Evolutionary conservation across 2,797 vertebrate species (phyloP), one percentile per base, ranked within the genome.

Genomic region (Brachyrhaphis roseni): DNA sequence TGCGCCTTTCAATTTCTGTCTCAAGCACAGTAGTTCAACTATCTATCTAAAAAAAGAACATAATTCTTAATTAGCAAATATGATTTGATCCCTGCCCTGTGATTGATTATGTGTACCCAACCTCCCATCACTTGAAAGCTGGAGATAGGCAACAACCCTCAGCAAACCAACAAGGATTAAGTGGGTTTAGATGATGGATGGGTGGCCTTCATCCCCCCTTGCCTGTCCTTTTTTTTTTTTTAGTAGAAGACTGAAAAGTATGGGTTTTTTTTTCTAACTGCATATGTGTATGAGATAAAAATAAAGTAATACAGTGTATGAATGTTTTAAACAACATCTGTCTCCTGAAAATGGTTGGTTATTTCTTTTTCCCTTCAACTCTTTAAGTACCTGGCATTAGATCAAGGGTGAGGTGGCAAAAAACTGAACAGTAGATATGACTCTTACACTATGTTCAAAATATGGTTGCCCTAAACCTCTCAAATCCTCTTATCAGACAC

Each of bases 401-500:
- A 81, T 62, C 16, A 5, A 59, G 43, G 39, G 64, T 72, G 64
- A 23, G 13, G 43, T 45, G 55, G 36, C 59, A 86, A 84, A 84
- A 84, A 82, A 77, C 82, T 46, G 46, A 82, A 73, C 66, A 74
- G 66, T 79, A 87, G 76, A 89, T 80, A 79, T 71, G 51, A 7
- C 45, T 80, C 78, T 91, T 85, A 85, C 49, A 78, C 57, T 76
- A 78, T 64, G 76, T 78, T 72, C 45, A 84, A 84, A 83, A 85
- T 86, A 78, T 86, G 86, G 82, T 64, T 84, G 82, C 81, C 74
- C 84, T 89, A 84, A 89, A 87, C 49, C 78, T 78, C 68, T 75
- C 41, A 87, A 91, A 92, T 92, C 86, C 82, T 90, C 83, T 92
- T 91, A 92, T 94, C 92, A 86, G 86, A 89, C 80, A 39, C 76